A percentile compares a stretch with the other conserved stretches of the same genome.
These are phyloP conservation scores for Agapetus fuscipes DNA, from an alignment of 2,888 invertebrate genomes.

Conservation along the genomic window DNA sequence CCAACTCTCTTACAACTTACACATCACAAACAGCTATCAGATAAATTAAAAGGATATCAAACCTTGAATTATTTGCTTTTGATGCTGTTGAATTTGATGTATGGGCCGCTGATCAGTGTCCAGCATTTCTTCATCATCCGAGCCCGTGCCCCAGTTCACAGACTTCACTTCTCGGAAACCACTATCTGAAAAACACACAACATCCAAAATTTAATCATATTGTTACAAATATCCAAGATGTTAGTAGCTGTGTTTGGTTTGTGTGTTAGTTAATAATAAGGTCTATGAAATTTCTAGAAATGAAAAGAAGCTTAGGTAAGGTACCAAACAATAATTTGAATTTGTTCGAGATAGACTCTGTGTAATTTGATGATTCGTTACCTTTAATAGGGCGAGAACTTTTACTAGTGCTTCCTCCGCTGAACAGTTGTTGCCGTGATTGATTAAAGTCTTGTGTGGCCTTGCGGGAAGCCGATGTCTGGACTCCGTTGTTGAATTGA, in stretches of 20 bases:
- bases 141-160: conserved; percentile 18
- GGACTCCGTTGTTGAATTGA: conserved; percentile 28
- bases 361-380: too few species aligned
- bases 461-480: conserved; percentile 8
- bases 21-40: too few species aligned
- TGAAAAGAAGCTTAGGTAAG: too few species aligned
- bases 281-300: conserved; percentile 34
- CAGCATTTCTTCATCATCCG: conserved; percentile 20
- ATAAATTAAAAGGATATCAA: too few species aligned
- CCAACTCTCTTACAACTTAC: too few species aligned
- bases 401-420: conserved; percentile 35
- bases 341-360: too few species aligned
- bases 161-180: conserved; percentile 7
- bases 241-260: too few species aligned
- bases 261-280: conserved; percentile 49
- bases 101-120: conserved; percentile 5
- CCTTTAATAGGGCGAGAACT: conserved; percentile 28
- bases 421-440: conserved; percentile 21
- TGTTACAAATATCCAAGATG: conserved; percentile 11
- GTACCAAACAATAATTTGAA: too few species aligned
- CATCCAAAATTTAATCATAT: conserved; percentile 4
- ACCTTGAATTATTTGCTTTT: conserved; percentile 15
- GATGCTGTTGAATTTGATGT: conserved; percentile 8
- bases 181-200: conserved; percentile 8
- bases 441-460: conserved; percentile 13